Evolutionary conservation across 2,797 vertebrate species (phyloP).

Genomic region (Phoxinus dragarum): DNA sequence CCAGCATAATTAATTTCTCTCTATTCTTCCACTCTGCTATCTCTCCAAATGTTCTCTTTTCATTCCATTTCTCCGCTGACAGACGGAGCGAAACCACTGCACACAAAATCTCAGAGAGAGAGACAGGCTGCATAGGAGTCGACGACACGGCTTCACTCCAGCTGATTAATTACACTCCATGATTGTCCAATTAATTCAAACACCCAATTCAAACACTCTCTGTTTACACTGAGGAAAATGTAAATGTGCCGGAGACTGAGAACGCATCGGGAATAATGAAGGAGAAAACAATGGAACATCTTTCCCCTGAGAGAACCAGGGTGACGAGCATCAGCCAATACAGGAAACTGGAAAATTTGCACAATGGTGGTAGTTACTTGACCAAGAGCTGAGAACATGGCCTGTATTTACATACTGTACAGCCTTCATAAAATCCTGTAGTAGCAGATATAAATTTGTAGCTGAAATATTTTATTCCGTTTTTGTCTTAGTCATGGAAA

Average conservation of each 20-base stretch:
- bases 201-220: slow-evolving; percentile 34
- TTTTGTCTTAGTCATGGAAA: not conserved
- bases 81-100: slow-evolving; percentile 25
- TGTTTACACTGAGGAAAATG: slow-evolving; percentile 33
- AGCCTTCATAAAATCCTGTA: not conserved
- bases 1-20: slow-evolving; percentile 73
- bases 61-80: slow-evolving; percentile 35
- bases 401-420: not conserved
- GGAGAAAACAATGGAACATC: slow-evolving; percentile 46
- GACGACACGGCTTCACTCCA: slow-evolving; percentile 33
- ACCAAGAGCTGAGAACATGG: not conserved
- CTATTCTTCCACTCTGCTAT: slow-evolving; percentile 60
- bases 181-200: slow-evolving; percentile 45
- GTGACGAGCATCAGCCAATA: not conserved
- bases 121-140: slow-evolving; percentile 22
- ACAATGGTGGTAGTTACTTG: not conserved
- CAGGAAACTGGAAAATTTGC: not conserved
- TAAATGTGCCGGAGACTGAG: slow-evolving; percentile 24
- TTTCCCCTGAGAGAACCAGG: slow-evolving; percentile 24
- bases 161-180: slow-evolving; percentile 57
- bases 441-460: not conserved
- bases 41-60: slow-evolving; percentile 46
- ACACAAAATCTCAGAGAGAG: slow-evolving; percentile 20
- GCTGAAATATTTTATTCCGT: not conserved
- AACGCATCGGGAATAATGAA: slow-evolving; percentile 39